Conservation (phyloP, 2,113 vertebrate genomes). For the Grus americana region DNA sequence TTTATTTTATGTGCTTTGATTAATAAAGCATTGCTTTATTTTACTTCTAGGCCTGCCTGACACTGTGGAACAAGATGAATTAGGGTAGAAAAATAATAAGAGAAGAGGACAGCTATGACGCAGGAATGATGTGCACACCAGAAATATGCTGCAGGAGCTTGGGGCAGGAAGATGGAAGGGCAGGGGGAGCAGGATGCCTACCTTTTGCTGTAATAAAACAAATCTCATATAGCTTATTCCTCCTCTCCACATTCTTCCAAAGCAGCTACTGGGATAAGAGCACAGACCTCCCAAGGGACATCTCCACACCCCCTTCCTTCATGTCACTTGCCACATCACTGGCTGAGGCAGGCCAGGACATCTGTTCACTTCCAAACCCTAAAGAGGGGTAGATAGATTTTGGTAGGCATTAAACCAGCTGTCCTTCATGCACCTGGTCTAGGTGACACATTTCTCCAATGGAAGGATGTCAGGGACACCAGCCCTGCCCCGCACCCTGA, state of each 20-base stretch:
- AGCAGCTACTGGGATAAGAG: background rate
- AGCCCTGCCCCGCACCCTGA: background rate
- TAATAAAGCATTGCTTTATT: conserved; percentile 6
- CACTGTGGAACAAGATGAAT: background rate
- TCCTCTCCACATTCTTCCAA: background rate
- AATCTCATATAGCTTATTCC: background rate
- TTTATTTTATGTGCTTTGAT: background rate
- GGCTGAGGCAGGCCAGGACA: background rate
- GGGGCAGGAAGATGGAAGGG: background rate
- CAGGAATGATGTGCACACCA: background rate
- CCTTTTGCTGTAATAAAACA: background rate
- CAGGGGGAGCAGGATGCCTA: background rate
- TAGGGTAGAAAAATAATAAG: background rate
- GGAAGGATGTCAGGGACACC: background rate
- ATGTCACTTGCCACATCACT: background rate
- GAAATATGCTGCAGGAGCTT: background rate
- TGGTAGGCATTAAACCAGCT: background rate
- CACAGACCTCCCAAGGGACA: background rate
- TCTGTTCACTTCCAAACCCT: background rate
- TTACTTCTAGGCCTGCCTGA: background rate
- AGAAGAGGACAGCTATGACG: background rate
- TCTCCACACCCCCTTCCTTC: background rate
- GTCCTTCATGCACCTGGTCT: background rate
- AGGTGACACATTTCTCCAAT: background rate
- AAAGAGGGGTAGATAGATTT: background rate